Conservation (phyloP, 1,140 invertebrate species). For the Melipona quadrifasciata region DNA sequence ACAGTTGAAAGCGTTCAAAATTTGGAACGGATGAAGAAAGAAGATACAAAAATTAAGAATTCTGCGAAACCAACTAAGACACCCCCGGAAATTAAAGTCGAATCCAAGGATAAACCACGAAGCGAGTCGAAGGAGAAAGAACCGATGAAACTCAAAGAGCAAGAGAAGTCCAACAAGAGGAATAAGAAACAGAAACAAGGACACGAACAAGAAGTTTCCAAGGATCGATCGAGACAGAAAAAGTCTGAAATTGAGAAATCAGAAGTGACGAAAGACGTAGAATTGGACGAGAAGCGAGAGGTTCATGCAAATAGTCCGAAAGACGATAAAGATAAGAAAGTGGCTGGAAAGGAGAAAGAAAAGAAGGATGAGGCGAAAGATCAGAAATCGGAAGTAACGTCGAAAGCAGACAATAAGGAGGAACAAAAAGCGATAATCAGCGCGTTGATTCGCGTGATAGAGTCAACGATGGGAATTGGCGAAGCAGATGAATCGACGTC, state of each 20-base stretch:
- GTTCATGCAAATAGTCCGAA: neutral
- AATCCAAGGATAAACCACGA: slow-evolving; percentile 22
- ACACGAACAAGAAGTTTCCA: neutral
- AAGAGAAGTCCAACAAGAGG: slow-evolving; percentile 11
- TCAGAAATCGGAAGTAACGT: neutral
- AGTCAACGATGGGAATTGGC: neutral
- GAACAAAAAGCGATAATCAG: slow-evolving; percentile 7
- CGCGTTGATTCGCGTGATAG: neutral
- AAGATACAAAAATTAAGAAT: neutral
- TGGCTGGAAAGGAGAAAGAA: neutral
- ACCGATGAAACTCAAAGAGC: neutral
- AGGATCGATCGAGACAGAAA: neutral
- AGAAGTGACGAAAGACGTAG: neutral
- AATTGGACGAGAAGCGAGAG: neutral
- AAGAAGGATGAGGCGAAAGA: neutral
- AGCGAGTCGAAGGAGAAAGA: slow-evolving; percentile 2
- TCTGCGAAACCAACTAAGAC: neutral
- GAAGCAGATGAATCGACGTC: neutral
- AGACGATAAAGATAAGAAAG: neutral
- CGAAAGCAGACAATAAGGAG: slow-evolving; percentile 16
- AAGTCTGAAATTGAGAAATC: neutral
- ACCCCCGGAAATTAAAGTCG: neutral
- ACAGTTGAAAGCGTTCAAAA: neutral
- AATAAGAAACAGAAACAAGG: slow-evolving; percentile 14
- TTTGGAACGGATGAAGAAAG: neutral